Conservation (phyloP, 2,113 vertebrate genomes). For the Bujurquina vittata region DNA sequence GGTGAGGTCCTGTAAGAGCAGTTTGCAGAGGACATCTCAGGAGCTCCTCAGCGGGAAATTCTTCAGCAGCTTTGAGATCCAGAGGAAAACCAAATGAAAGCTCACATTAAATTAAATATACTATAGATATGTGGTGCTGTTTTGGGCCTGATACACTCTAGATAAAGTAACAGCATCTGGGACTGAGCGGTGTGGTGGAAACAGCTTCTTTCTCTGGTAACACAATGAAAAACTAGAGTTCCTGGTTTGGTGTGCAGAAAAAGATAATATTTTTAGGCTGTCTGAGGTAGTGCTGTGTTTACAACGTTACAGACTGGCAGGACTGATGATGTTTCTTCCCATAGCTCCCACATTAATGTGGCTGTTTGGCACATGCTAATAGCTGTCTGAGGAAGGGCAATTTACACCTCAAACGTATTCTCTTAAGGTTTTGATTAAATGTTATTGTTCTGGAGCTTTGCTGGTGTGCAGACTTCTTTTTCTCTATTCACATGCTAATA, state of each 20-base stretch:
- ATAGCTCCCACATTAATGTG: background rate
- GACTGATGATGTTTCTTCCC: background rate
- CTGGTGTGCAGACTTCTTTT: too few species aligned
- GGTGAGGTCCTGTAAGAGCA: background rate
- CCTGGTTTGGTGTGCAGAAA: background rate
- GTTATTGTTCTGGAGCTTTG: too few species aligned
- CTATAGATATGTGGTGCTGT: background rate
- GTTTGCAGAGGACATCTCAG: background rate
- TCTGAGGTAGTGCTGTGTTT: too few species aligned
- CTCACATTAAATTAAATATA: background rate
- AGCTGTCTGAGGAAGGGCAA: too few species aligned
- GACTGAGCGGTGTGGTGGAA: background rate
- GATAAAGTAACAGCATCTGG: background rate
- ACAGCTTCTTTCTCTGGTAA: fast-evolving
- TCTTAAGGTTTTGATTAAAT: too few species aligned
- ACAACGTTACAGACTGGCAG: fast-evolving
- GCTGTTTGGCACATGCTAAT: too few species aligned
- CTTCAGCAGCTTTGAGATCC: background rate
- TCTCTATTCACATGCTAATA: too few species aligned
- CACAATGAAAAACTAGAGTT: background rate
- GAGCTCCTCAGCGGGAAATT: background rate
- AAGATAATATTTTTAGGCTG: too few species aligned
- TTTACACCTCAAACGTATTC: too few species aligned
- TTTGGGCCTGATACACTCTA: background rate
- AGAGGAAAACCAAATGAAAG: background rate